phyloP scores from a whole-genome alignment of 2,888 invertebrate genomes.

The Psococerastis gibbosa region DNA sequence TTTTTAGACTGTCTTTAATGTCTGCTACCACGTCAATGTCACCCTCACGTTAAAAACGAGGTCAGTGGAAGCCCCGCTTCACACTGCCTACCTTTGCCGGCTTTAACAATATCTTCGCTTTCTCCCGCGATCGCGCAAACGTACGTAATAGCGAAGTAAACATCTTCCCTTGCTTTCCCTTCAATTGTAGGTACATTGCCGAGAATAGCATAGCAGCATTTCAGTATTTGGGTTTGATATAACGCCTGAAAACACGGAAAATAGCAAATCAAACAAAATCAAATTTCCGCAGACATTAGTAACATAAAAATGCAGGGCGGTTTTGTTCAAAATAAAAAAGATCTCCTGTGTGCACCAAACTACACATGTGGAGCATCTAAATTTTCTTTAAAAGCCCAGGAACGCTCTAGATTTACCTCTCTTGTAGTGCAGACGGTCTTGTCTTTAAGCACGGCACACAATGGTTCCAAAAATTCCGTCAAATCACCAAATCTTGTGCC shows the following conservation, averaged over 20 bases:
- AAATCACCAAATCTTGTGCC: constrained; percentile 34
- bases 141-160: no score
- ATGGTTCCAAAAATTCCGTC: constrained; percentile 30
- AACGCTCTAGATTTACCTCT: constrained; percentile 27
- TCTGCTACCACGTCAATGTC: no score
- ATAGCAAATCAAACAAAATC: constrained; percentile 12
- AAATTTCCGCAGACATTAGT: not conserved
- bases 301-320: constrained; percentile 11
- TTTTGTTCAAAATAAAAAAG: constrained; percentile 6
- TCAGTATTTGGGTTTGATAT: constrained; percentile 37
- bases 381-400: not conserved
- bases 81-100: no score
- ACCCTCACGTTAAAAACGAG: no score
- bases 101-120: no score
- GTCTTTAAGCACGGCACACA: constrained; percentile 37
- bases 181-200: no score
- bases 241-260: constrained; percentile 26
- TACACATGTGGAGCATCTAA: no score
- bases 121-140: no score
- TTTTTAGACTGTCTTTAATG: no score
- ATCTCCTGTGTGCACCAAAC: no score
- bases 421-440: constrained; percentile 39
- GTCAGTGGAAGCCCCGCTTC: no score
- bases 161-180: no score
- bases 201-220: constrained; percentile 33